These are phyloP conservation scores for Polypedilum pembai DNA, from an alignment of 1,140 invertebrate genomes.

Conservation along the genomic window DNA sequence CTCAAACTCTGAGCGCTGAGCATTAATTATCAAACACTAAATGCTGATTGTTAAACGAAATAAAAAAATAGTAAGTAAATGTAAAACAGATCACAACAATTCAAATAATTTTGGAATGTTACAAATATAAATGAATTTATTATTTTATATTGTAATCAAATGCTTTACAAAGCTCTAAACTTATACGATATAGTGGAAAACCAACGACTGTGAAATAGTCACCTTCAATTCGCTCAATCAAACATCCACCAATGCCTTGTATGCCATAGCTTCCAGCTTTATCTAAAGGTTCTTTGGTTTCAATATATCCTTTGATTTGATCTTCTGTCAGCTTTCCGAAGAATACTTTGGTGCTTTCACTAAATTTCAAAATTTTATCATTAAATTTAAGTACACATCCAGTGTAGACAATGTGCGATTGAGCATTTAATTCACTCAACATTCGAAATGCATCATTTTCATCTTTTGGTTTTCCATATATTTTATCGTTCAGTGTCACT, in stretches of 20 bases:
- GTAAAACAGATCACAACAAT: no score
- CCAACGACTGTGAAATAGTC: conserved; percentile 93
- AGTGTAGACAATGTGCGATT: conserved; percentile 72
- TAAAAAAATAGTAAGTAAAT: no score
- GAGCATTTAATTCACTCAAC: conserved; percentile 69
- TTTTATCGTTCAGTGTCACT: conserved; percentile 64
- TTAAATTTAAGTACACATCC: conserved; percentile 68
- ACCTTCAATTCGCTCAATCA: conserved; percentile 80
- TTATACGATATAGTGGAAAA: conserved; percentile 74
- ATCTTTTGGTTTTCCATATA: conserved; percentile 86
- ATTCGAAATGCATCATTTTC: conserved; percentile 68
- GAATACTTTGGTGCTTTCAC: conserved; percentile 73
- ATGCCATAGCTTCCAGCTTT: conserved; percentile 95
- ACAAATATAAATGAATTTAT: no score
- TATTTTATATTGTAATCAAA: conserved; percentile 36
- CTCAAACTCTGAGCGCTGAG: no score
- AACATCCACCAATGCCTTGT: conserved; percentile 79
- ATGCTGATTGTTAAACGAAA: no score
- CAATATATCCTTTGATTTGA: conserved; percentile 75
- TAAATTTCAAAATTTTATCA: conserved; percentile 58
- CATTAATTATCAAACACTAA: no score
- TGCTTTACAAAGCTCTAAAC: conserved; percentile 57
- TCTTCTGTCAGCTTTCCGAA: conserved; percentile 66
- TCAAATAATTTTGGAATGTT: no score
- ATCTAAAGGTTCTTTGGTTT: conserved; percentile 83